Evolutionary conservation across 2,888 invertebrate genomes (phyloP), one percentile per base, ranked within the genome.

Genomic region (Keiferia lycopersicella): DNA sequence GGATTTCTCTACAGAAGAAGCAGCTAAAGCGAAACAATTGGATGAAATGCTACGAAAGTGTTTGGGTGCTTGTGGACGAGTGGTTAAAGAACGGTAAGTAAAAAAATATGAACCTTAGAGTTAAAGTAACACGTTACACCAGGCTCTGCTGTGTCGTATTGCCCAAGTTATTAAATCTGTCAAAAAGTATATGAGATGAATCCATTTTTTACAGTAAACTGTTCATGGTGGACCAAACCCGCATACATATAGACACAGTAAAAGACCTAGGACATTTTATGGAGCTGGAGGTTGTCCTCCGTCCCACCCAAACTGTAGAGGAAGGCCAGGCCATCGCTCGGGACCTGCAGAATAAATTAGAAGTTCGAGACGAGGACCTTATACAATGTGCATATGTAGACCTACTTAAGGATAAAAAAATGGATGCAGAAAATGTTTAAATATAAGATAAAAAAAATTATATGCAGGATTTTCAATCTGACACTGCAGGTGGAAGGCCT

Each of bases 171-270:
- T 4, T 26, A 26, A 6, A n/a, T n/a, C n/a, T n/a, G 26, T 6
- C 26, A 26, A 4, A 26, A 26, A 26, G 26, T 26, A 4, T 26
- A 26, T 20, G 50, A 20, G 20, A 20, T 6, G 6, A 20, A 50
- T n/a, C 45, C 18, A 6, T 22, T 59, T 58, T 65, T 83, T 81
- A 4, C 78, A 93, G 99, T 6, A 91, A 93, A 68, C 88, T 99
- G 6, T 98, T 94, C 78, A 88, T 98, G 82, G 93, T 96, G 2
- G 96, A 93, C 0, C 96, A 97, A 79, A 98, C 98, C 0, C 92
- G 98, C 67, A 93, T 99, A 30, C 99, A 99, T 82, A 90, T 98
- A 70, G 99, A 99, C 84, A 86, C 93, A 63, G 98, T 99, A 0
- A 91, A 95, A 71, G 93, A 89, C 11, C 92, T 98, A 0, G 98